Evolutionary conservation across 2,888 invertebrate genomes (phyloP).

Genomic region (Sphaerophoria taeniata): DNA sequence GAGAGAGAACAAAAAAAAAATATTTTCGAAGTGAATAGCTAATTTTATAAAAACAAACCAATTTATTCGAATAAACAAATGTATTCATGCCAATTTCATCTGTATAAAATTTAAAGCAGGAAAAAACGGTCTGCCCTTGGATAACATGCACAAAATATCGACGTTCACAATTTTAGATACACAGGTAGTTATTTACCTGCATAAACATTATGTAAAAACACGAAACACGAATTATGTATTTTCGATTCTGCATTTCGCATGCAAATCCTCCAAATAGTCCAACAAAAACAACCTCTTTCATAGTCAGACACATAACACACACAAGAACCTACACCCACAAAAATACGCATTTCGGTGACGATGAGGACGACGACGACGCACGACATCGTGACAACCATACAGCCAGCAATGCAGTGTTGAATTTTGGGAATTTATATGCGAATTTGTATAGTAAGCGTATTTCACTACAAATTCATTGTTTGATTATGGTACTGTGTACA

Average conservation of each 20-base stretch:
- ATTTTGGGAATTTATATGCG: constrained; percentile 23
- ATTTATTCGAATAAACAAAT: too few relatives aligned
- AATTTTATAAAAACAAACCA: too few relatives aligned
- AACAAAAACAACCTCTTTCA: constrained; percentile 14
- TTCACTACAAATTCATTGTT: constrained; percentile 68
- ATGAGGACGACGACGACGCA: neutral
- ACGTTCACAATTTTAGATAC: neutral
- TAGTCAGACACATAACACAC: constrained; percentile 27
- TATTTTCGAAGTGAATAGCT: too few relatives aligned
- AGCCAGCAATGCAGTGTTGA: neutral
- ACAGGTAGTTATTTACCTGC: too few relatives aligned
- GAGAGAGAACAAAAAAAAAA: too few relatives aligned
- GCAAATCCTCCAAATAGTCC: constrained; percentile 43
- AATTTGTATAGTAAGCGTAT: constrained; percentile 55
- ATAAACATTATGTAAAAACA: neutral
- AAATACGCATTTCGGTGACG: neutral
- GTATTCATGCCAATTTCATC: neutral
- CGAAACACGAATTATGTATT: neutral
- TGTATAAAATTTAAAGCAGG: neutral
- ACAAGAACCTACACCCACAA: neutral
- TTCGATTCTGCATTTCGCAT: constrained; percentile 33
- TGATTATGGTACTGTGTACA: constrained; percentile 21
- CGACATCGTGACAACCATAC: neutral
- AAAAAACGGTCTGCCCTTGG: constrained; percentile 25
- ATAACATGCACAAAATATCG: constrained; percentile 2